These are phyloP conservation scores for Neocrepidodera transversa DNA, from an alignment of 2,888 invertebrate genomes.

Conservation along the genomic window DNA sequence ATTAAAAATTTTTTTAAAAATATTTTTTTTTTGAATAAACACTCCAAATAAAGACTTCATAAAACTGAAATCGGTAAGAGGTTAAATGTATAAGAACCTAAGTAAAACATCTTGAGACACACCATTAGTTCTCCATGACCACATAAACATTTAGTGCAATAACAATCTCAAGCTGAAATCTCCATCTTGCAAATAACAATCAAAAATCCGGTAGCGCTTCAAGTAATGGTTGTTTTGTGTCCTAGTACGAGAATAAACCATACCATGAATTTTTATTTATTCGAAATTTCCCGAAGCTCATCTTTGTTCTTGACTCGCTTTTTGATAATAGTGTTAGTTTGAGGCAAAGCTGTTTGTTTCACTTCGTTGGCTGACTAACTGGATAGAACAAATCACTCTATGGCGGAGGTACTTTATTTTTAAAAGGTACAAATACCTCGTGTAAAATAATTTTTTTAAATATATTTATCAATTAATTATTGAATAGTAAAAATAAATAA, in stretches of 20 bases:
- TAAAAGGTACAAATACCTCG: not conserved
- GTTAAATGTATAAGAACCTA: too few species aligned
- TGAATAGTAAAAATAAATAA: too few species aligned
- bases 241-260: conserved; percentile 52
- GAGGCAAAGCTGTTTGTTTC: conserved; percentile 55
- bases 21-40: too few species aligned
- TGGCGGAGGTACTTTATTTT: conserved; percentile 7
- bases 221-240: conserved; percentile 50
- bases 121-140: conserved; percentile 45
- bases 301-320: conserved; percentile 49
- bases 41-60: too few species aligned
- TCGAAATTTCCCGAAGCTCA: conserved; percentile 31
- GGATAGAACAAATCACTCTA: conserved; percentile 59
- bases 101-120: conserved; percentile 29
- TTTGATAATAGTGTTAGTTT: conserved; percentile 50
- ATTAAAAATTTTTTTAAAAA: too few species aligned
- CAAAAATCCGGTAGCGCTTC: conserved; percentile 50
- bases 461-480: too few species aligned
- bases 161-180: conserved; percentile 38
- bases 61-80: too few species aligned
- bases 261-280: conserved; percentile 46
- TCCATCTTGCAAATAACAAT: conserved; percentile 38
- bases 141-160: conserved; percentile 48
- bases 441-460: too few species aligned
- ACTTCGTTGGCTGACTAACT: conserved; percentile 59